Percentiles rank a stretch among this genome's conserved stretches.
Evolutionary conservation across 2,888 invertebrate genomes (phyloP).

Genomic region (Callinectes sapidus): DNA sequence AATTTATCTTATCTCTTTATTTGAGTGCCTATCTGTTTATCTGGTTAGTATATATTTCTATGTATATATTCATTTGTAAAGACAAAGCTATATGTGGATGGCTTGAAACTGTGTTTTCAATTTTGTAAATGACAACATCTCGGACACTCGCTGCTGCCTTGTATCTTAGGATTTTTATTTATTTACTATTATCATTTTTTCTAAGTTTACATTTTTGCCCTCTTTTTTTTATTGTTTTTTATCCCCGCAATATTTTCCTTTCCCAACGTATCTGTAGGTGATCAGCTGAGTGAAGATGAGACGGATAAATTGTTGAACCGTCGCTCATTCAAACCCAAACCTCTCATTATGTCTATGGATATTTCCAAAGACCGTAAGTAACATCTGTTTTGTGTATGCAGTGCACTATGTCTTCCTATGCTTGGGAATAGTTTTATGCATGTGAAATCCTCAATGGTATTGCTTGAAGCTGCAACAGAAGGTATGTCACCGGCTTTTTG

Average conservation of each 20-base stretch:
- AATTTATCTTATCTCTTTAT: neutral
- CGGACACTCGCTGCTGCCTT: neutral
- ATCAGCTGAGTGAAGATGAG: conserved; percentile 70
- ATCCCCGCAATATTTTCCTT: conserved; percentile 53
- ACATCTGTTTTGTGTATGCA: conserved; percentile 32
- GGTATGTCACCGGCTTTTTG: neutral
- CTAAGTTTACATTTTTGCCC: neutral
- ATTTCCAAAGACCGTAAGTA: conserved; percentile 76
- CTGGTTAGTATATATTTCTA: neutral
- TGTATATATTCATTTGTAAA: neutral
- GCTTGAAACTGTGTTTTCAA: neutral
- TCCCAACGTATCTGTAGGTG: conserved; percentile 60
- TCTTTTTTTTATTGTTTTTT: conserved; percentile 31
- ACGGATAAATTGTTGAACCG: conserved; percentile 69
- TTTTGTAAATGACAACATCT: neutral
- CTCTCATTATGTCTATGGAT: conserved; percentile 83
- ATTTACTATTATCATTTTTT: neutral
- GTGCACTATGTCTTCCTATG: neutral
- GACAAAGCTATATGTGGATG: neutral
- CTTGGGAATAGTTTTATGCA: neutral
- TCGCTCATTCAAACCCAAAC: conserved; percentile 80
- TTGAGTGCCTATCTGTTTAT: neutral
- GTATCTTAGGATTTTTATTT: neutral
- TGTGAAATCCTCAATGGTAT: neutral
- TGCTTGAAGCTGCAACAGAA: neutral